Conservation (phyloP, 2,797 vertebrate genomes). For the Periparus ater region DNA sequence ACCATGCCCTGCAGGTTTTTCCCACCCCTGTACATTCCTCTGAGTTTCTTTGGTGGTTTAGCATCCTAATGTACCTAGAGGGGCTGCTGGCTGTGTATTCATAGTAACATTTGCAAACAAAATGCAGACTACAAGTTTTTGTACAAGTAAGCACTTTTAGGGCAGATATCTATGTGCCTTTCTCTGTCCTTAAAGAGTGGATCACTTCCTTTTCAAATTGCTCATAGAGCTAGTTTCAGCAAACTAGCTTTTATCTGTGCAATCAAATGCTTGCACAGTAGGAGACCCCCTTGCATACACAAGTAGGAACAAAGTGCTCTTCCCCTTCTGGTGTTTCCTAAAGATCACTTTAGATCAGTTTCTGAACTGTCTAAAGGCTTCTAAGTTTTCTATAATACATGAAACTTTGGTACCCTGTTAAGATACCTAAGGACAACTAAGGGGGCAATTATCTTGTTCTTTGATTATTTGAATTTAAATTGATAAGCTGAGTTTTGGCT, state of each 20-base stretch:
- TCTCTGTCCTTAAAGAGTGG: background rate
- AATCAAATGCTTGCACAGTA: background rate
- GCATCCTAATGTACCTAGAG: background rate
- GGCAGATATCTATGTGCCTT: background rate
- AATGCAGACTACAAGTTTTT: background rate
- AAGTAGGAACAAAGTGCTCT: background rate
- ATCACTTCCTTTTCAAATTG: background rate
- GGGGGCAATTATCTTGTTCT: background rate
- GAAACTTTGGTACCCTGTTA: background rate
- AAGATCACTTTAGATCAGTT: background rate
- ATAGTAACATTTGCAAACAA: background rate
- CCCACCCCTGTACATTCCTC: background rate
- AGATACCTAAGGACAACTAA: background rate
- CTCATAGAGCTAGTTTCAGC: background rate
- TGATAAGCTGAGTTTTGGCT: background rate
- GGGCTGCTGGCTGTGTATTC: background rate
- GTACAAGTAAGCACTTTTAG: background rate
- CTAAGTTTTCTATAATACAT: background rate
- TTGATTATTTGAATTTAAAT: background rate
- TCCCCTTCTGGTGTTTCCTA: background rate
- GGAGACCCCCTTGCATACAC: background rate
- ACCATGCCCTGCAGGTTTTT: background rate
- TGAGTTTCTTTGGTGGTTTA: background rate
- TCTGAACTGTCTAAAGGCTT: background rate
- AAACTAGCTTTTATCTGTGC: background rate